Percentiles rank a stretch among this genome's conserved stretches.
Evolutionary conservation across 2,113 vertebrate genomes (phyloP).

Genomic region (Octodon degus): DNA sequence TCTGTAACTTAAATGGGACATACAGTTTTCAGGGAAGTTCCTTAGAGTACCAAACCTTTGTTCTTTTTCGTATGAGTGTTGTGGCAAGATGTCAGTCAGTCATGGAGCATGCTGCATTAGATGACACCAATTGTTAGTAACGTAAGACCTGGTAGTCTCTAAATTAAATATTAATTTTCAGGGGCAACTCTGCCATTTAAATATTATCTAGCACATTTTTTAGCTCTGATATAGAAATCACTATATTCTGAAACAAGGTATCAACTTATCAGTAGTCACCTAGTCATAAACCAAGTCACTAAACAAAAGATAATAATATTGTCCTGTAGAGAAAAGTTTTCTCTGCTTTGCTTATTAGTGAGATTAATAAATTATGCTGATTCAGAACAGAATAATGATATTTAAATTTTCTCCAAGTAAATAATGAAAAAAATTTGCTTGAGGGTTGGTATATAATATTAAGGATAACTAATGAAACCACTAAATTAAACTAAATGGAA

Average conservation of each 20-base stretch:
- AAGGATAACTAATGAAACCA: constrained; percentile 46
- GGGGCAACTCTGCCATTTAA: constrained; percentile 42
- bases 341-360: constrained; percentile 23
- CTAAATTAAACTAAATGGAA: constrained; percentile 1
- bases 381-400: background rate
- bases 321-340: constrained; percentile 6
- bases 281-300: constrained; percentile 40
- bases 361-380: background rate
- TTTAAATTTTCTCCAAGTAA: constrained; percentile 41
- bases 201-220: constrained; percentile 46
- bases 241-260: constrained; percentile 58
- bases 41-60: constrained; percentile 63
- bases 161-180: constrained; percentile 65
- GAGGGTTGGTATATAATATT: constrained; percentile 3
- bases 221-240: constrained; percentile 40
- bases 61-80: constrained; percentile 52
- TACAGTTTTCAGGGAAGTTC: constrained; percentile 78
- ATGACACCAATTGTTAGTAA: background rate
- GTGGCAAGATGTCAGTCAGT: constrained; percentile 25
- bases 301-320: constrained; percentile 45
- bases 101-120: constrained; percentile 56
- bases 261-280: constrained; percentile 32
- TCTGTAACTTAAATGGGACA: constrained; percentile 78
- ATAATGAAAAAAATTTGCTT: constrained; percentile 43
- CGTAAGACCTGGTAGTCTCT: constrained; percentile 32